Evolutionary conservation across 2,888 invertebrate species (phyloP).

Genomic region (Pristionchus maxplancki): DNA sequence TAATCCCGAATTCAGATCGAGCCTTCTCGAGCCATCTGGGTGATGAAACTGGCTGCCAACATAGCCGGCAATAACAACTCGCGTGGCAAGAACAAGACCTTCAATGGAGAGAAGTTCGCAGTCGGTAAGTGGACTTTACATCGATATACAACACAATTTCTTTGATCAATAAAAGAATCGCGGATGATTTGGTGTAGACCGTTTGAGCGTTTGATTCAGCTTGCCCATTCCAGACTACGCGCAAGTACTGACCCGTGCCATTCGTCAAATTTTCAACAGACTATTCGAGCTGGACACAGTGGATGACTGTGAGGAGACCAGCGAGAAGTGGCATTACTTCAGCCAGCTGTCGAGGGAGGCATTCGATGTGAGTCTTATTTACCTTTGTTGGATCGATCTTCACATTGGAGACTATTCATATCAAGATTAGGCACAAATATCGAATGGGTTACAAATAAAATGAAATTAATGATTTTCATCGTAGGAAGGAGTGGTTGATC

Average conservation of each 20-base stretch:
- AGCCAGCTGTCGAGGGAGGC: not conserved
- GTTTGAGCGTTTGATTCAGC: not conserved
- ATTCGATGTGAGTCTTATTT: constrained; percentile 28
- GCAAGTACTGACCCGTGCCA: not conserved
- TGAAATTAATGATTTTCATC: too few species aligned
- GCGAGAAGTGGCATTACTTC: constrained; percentile 45
- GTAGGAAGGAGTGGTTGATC: constrained; percentile 73
- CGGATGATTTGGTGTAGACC: too few species aligned
- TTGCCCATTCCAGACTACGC: constrained; percentile 43
- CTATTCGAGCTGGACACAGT: not conserved
- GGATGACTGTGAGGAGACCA: not conserved
- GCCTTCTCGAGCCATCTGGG: constrained; percentile 9
- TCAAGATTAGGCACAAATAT: not conserved
- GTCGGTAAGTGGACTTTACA: not conserved
- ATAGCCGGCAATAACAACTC: not conserved
- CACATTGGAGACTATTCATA: not conserved
- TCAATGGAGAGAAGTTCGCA: constrained; percentile 43
- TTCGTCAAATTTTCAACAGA: not conserved
- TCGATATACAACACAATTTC: too few species aligned
- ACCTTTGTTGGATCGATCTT: not conserved
- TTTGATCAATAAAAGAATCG: too few species aligned
- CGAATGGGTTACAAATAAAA: too few species aligned
- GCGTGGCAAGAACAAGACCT: constrained; percentile 27
- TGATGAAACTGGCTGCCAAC: constrained; percentile 36
- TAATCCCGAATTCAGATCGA: not conserved